Evolutionary conservation across 2,888 invertebrate species (phyloP).

Genomic region (Leistus spinibarbis): DNA sequence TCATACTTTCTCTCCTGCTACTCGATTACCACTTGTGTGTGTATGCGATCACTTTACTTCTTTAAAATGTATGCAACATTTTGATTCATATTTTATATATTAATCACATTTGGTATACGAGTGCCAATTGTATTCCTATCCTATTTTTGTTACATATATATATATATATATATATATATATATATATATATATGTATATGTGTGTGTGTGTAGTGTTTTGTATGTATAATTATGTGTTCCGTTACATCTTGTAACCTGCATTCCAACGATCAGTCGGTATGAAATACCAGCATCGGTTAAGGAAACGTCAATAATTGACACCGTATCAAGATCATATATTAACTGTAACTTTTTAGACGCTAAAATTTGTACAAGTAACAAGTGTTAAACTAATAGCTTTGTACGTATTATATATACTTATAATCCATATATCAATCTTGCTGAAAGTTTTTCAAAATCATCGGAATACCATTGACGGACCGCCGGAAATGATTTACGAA

Average conservation of each 20-base stretch:
- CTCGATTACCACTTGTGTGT: neutral
- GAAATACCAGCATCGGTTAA: neutral
- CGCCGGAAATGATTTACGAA: too few species aligned
- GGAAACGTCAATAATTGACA: constrained; percentile 31
- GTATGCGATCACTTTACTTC: too few species aligned
- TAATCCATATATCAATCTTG: too few species aligned
- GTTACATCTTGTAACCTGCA: constrained; percentile 35
- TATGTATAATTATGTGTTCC: constrained; percentile 25
- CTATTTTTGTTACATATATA: too few species aligned
- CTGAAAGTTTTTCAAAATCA: too few species aligned
- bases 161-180: too few species aligned
- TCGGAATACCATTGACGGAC: too few species aligned
- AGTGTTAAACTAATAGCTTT: neutral
- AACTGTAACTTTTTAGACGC: constrained; percentile 20
- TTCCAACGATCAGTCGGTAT: constrained; percentile 10
- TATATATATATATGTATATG: too few species aligned
- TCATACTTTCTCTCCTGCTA: neutral
- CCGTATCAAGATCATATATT: constrained; percentile 30
- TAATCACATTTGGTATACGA: too few species aligned
- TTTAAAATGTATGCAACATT: neutral
- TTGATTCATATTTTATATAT: too few species aligned
- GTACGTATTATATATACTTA: neutral
- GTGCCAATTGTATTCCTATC: too few species aligned
- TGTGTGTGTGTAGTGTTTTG: neutral
- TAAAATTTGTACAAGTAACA: neutral